Conservation (phyloP, 1,140 invertebrate species). For the Bombus confusus region DNA sequence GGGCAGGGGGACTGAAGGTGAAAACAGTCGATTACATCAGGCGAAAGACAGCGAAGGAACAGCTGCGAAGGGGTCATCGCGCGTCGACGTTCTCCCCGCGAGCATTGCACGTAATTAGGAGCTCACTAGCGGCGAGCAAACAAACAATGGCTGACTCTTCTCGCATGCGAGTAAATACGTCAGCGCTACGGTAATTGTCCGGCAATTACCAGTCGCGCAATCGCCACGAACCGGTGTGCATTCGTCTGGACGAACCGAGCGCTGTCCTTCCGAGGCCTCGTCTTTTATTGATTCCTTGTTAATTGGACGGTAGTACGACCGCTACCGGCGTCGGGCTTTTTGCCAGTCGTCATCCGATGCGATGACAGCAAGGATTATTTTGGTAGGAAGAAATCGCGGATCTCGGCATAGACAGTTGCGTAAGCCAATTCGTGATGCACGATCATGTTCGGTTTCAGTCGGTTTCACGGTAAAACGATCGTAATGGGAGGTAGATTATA, state of each 20-base stretch:
- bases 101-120: slow-evolving; percentile 73
- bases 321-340: not conserved
- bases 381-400: not conserved
- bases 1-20: too few species aligned
- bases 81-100: slow-evolving; percentile 58
- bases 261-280: not conserved
- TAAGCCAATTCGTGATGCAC: not conserved
- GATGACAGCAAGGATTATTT: not conserved
- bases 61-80: slow-evolving; percentile 24
- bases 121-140: slow-evolving; percentile 42
- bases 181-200: slow-evolving; percentile 73
- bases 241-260: not conserved
- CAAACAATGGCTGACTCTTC: slow-evolving; percentile 74
- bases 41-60: not conserved
- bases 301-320: slow-evolving; percentile 1
- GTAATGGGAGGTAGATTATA: not conserved
- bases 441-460: not conserved
- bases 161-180: slow-evolving; percentile 75
- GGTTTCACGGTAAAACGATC: not conserved
- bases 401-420: too few species aligned
- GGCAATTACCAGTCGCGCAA: slow-evolving; percentile 70
- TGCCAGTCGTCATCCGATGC: not conserved
- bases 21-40: slow-evolving; percentile 6
- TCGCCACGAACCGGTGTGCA: slow-evolving; percentile 25
- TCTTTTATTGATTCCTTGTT: slow-evolving; percentile 41